These are phyloP conservation scores for Sorex fumeus DNA, from an alignment of 2,113 vertebrate genomes.

Conservation along the genomic window DNA sequence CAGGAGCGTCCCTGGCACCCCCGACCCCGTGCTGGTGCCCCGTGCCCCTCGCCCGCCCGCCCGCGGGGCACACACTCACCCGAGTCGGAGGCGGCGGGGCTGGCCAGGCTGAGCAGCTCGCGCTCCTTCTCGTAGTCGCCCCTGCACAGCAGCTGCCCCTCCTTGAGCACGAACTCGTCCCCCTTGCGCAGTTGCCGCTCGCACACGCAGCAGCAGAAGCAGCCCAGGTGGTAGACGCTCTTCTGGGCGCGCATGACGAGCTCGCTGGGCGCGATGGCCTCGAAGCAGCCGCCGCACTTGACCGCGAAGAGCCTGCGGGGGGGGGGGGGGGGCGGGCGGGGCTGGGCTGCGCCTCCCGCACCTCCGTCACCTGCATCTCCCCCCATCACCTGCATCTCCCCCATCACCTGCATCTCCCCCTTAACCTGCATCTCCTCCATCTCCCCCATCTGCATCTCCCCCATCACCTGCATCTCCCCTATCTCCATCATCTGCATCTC, in stretches of 20 bases:
- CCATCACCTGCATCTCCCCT: too few relatives aligned
- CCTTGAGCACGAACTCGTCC: conserved; percentile 96
- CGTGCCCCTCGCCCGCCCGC: fast-evolving
- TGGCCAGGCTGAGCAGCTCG: conserved; percentile 92
- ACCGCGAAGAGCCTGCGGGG: conserved; percentile 93
- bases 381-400: too few relatives aligned
- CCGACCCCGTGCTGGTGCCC: too few relatives aligned
- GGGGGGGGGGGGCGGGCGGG: background rate
- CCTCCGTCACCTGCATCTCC: too few relatives aligned
- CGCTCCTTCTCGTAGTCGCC: conserved; percentile 94
- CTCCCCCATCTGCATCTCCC: too few relatives aligned
- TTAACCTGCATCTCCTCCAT: too few relatives aligned
- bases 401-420: too few relatives aligned
- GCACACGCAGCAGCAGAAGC: conserved; percentile 97
- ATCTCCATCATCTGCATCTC: too few relatives aligned
- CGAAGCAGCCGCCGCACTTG: conserved; percentile 93
- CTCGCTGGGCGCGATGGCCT: conserved; percentile 93
- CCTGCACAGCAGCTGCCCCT: conserved; percentile 96
- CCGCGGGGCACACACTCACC: conserved; percentile 86
- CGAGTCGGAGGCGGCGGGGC: conserved; percentile 94
- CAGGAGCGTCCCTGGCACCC: too few relatives aligned
- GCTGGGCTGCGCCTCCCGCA: too few relatives aligned
- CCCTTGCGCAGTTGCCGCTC: conserved; percentile 96
- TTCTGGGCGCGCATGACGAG: conserved; percentile 96
- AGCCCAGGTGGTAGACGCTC: conserved; percentile 96